phyloP scores from a whole-genome alignment of 2,888 invertebrate genomes.

The Campoplex capitator region DNA sequence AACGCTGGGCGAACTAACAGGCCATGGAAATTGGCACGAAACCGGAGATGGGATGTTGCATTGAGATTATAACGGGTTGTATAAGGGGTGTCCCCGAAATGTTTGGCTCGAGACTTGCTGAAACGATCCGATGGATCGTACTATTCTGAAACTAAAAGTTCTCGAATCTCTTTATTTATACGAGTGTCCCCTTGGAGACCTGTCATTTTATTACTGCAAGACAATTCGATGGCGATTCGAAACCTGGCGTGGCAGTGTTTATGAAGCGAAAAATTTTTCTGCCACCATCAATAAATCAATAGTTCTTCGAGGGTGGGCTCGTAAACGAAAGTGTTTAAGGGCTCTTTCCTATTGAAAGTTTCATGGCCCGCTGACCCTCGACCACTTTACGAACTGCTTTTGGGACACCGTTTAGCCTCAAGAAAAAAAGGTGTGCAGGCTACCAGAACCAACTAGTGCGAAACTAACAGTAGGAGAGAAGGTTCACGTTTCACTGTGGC shows the following conservation, averaged over 20 bases:
- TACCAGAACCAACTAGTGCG: slow-evolving; percentile 24
- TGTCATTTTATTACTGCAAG: background rate
- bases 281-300: background rate
- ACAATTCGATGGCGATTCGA: background rate
- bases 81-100: background rate
- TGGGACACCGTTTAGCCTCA: background rate
- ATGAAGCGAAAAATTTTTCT: no score
- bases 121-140: background rate
- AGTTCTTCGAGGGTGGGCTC: background rate
- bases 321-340: background rate
- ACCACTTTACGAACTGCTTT: background rate
- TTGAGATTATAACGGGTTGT: slow-evolving; percentile 16
- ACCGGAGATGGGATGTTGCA: slow-evolving; percentile 46
- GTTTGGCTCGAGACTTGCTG: background rate
- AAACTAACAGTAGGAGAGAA: slow-evolving; percentile 37
- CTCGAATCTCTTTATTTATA: background rate
- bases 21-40: slow-evolving; percentile 61
- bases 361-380: background rate
- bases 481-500: slow-evolving; percentile 32
- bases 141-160: background rate
- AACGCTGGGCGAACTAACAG: slow-evolving; percentile 29
- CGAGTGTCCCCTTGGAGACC: background rate
- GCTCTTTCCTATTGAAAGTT: background rate
- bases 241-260: background rate
- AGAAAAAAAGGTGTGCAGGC: background rate